Conservation (phyloP, 2,888 invertebrate species). For the Dynastes maya region DNA sequence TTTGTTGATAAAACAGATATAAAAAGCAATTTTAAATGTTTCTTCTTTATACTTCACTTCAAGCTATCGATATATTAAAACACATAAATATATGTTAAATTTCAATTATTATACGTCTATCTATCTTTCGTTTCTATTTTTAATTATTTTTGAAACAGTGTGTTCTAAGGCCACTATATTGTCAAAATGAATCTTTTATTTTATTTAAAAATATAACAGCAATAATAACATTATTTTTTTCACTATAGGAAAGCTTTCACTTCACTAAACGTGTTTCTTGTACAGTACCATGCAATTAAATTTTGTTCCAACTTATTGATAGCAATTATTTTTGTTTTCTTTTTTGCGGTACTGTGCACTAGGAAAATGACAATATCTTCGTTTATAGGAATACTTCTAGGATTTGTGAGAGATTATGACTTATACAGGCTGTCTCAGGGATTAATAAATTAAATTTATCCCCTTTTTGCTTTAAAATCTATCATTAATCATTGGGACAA, state of each 20-base stretch:
- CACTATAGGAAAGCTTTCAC: background rate
- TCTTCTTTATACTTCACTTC: background rate
- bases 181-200: background rate
- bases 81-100: background rate
- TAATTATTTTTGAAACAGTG: constrained; percentile 24
- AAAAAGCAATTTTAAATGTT: no score
- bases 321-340: background rate
- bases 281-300: background rate
- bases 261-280: background rate
- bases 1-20: no score
- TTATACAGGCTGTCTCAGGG: no score
- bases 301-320: no score
- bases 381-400: no score
- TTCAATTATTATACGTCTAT: background rate
- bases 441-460: no score
- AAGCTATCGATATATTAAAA: constrained; percentile 9
- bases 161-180: constrained; percentile 50
- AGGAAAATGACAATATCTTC: no score
- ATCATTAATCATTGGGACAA: background rate
- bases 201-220: constrained; percentile 19
- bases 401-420: no score
- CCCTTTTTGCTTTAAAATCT: no score
- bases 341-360: no score
- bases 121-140: background rate
- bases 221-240: constrained; percentile 32